Base-by-base conservation (phyloP, 2,888 invertebrate species). In the Cosmia pyralina region DNA sequence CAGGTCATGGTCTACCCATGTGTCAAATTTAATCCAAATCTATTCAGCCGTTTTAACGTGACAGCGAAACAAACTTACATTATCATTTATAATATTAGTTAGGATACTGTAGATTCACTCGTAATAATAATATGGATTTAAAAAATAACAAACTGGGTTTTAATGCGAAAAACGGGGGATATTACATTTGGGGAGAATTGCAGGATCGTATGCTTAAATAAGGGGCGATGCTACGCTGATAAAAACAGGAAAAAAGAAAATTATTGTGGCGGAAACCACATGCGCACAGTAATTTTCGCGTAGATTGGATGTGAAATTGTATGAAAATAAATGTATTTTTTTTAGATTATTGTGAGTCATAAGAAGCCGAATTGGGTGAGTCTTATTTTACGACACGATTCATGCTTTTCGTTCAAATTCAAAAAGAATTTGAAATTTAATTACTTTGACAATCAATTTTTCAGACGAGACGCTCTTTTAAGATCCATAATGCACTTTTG, bases 221-320 rank as follows among this genome's bases (percentile, higher is more conserved):
- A 34, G 48, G 64, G 53, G 22, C 13, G 64, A 79, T 72, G n/a
- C n/a, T 17, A 44, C 53, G 28, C 22, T 59, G 72, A 79, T 79
- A 77, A 60, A 60, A 60, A 64, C 22, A 55, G 44, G 48, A 72
- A 52, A 72, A 41, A 60, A 38, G 50, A 41, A 66, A 55, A 72
- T 79, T 60, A 79, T 57, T 65, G 10, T 41, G 22, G 58, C 59
- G 38, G n/a, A 65, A 72, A 50, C 59, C 59, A 65, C 50, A 72
- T 41, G 48, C 60, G 28, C 15, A 1, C 7, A 46, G 58, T 62
- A 72, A 76, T 79, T 53, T 70, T n/a, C 8, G n/a, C 34, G 62
- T 59, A 17, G 13, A 62, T 78, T 57, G 50, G 44, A 28, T 62
- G 28, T 50, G 57, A 53, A 75, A 69, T 69, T 57, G 8, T 48